Conservation (phyloP, 2,113 vertebrate genomes). For the Piliocolobus tephrosceles region DNA sequence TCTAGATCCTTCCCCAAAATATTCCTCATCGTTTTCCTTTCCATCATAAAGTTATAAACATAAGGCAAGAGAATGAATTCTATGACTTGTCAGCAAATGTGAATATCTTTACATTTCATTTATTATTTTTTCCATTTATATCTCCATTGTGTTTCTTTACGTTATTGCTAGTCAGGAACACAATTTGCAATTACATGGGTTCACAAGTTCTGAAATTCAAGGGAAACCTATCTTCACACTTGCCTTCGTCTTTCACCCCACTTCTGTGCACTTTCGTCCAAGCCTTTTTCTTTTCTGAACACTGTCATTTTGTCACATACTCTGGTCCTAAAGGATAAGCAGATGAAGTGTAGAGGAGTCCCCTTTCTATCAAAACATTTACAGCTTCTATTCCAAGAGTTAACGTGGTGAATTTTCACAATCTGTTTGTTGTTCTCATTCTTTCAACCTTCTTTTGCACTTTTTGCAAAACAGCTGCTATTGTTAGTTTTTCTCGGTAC, state of each 20-base stretch:
- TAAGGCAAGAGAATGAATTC: neutral
- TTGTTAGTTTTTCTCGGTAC: neutral
- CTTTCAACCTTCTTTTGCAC: neutral
- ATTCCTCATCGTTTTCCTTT: neutral
- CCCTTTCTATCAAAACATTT: neutral
- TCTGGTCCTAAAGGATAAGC: neutral
- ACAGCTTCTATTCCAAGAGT: neutral
- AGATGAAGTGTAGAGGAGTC: neutral
- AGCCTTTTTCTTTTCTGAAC: neutral
- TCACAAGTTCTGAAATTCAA: neutral
- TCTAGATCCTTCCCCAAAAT: neutral
- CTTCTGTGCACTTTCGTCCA: neutral
- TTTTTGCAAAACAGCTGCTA: slow-evolving; percentile 26
- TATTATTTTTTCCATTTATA: neutral
- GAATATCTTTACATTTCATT: neutral
- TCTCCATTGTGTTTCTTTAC: neutral
- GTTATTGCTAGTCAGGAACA: neutral
- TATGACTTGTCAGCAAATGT: neutral
- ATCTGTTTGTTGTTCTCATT: neutral
- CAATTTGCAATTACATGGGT: neutral
- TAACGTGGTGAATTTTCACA: neutral
- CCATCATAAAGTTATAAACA: neutral
- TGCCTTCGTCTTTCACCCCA: neutral
- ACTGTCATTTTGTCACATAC: neutral
- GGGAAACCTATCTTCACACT: neutral